Conservation (phyloP, 2,797 vertebrate species). For the Limnodromus scolopaceus region DNA sequence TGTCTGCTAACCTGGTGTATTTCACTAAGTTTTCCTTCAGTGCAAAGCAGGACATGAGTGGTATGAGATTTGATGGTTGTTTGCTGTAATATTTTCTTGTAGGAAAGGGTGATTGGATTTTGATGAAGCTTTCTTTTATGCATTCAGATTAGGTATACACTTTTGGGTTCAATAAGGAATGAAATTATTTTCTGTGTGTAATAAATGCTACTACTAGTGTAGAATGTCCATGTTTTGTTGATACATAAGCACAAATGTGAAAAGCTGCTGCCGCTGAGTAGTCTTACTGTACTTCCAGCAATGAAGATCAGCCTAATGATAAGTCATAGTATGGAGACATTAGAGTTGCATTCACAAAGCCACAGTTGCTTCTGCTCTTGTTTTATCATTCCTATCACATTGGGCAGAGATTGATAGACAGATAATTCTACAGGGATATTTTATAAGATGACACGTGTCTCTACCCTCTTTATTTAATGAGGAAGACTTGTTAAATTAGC, state of each 20-base stretch:
- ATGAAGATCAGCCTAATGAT: background rate
- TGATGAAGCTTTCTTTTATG: background rate
- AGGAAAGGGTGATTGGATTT: background rate
- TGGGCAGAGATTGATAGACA: background rate
- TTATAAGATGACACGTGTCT: background rate
- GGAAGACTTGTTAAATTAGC: background rate
- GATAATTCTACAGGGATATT: background rate
- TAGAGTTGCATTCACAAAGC: background rate
- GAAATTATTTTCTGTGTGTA: background rate
- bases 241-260: background rate
- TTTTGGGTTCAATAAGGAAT: background rate
- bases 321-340: background rate
- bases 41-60: background rate
- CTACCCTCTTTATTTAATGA: background rate
- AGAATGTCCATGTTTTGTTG: background rate
- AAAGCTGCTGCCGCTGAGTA: background rate
- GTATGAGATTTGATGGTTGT: background rate
- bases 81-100: background rate
- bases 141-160: background rate
- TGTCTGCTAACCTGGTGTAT: background rate
- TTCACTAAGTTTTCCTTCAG: background rate
- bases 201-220: background rate
- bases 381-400: background rate
- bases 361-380: background rate
- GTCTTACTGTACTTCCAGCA: background rate